Percentiles rank a stretch among this genome's conserved stretches.
phyloP scores from a whole-genome alignment of 2,797 vertebrate species.

The Chrosomus eos region DNA sequence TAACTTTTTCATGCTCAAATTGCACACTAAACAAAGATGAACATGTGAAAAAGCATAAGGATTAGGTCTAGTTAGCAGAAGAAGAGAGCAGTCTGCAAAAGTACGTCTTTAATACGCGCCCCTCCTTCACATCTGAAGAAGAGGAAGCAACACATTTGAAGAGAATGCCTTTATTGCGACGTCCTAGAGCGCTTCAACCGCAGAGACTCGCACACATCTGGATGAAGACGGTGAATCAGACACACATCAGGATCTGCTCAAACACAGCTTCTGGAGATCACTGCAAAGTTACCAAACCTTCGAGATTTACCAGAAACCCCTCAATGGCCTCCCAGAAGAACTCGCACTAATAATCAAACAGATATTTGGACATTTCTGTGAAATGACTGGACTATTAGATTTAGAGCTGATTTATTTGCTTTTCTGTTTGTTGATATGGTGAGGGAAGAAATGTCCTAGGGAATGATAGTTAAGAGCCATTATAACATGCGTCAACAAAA shows the following conservation, averaged over 20 bases:
- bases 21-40: background rate
- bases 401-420: conserved; percentile 21
- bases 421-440: conserved; percentile 19
- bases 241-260: conserved; percentile 36
- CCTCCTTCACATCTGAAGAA: conserved; percentile 14
- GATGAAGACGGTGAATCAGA: conserved; percentile 52
- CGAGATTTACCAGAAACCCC: conserved; percentile 49
- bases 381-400: conserved; percentile 12
- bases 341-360: conserved; percentile 31
- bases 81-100: conserved; percentile 1
- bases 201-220: conserved; percentile 48
- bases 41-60: background rate
- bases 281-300: conserved; percentile 45
- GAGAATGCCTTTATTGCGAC: conserved; percentile 42
- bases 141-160: conserved; percentile 50
- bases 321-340: conserved; percentile 28
- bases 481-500: background rate
- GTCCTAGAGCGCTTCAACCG: conserved; percentile 22
- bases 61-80: background rate
- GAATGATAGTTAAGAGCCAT: background rate
- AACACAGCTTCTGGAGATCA: conserved; percentile 11
- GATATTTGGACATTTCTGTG: conserved; percentile 29
- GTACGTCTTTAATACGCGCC: background rate
- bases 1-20: background rate
- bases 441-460: background rate